Evolutionary conservation across 2,888 invertebrate genomes (phyloP), one percentile per base, ranked within the genome.

Genomic region (Spicauda simplicius): DNA sequence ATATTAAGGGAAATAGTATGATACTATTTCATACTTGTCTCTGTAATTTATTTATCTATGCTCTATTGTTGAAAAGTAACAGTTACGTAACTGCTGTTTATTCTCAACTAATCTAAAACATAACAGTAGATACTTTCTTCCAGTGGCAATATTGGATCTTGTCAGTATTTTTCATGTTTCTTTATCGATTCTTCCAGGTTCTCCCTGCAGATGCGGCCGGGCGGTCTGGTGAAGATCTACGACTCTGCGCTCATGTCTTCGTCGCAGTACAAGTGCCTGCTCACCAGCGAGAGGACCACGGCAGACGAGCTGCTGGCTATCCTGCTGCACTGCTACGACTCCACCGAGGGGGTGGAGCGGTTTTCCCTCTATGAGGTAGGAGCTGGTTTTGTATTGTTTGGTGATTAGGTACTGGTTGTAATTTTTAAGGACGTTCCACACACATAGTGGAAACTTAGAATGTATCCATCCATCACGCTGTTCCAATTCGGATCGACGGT

Each of bases 181-280:
- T 41, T 14, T 14, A 25, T 25, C 11, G 33, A 37, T 65, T n/a
- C 41, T 94, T 94, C 20, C 90, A 96, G 96, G 87, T 98, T 98
- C 90, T 97, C 97, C 63, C 94, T 99, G 68, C 97, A 98, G 89
- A 97, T 97, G 80, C 95, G 97, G 72, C 96, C 97, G 6, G 98
- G 98, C 41, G 98, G 98, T n/a, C 94, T 98, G 71, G 97, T 98
- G 74, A 97, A 98, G 89, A 96, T 99, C 68, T 97, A 98, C 94
- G 98, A 98, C 87, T 97, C 97, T 18, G 97, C 97, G 45, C 93
- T 98, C 73, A 97, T 97, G 95, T 96, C 97, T 64, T 97, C 97
- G 83, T 98, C 98, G 0, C 97, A 98, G 92, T 98, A 98, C 94
- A 98, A 98, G 92, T 97, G 97, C 75, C 93, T 98, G 76, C 94